Base-by-base conservation (phyloP, 2,888 invertebrate species). In the Argyresthia goedartella region DNA sequence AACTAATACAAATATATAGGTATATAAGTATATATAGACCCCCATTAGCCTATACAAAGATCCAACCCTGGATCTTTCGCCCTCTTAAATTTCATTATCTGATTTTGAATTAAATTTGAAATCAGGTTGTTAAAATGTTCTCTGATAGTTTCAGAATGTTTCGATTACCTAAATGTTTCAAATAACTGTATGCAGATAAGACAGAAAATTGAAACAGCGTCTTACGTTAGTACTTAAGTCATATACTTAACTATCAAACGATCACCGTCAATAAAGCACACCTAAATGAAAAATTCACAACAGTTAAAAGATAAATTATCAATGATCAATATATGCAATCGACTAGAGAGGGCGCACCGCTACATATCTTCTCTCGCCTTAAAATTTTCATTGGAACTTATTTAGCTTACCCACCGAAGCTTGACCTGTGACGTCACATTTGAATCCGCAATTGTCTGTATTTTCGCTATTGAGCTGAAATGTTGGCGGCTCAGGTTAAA, bases 371-470 rank as follows among this genome's bases (percentile, higher is more conserved):
- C 65, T 34, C 13, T 36, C 71, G 65, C 64, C 70, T 74, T 81
- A 69, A 82, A 82, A 81, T 65, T 81, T 82, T 84, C 71, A 84
- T 81, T 69, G 71, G 71, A 72, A 71, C 77, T 76, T 75, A 72
- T 72, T 75, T 64, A 65, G 49, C 56, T 54, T 51, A 57, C 53
- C 79, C 73, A 76, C 44, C 59, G 48, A 59, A 53, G 33, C 33
- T 52, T 53, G 78, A 71, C 45, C 56, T 52, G 61, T 11, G 50
- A 34, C 16, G 49, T 57, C 54, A 55, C 61, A 63, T 59, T 54
- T 15, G 51, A 6, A 9, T 57, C 52, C 56, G 50, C 34, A 41
- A 44, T 7, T 7, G 36, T 7, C 52, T 41, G 47, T 47, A 47
- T 16, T 49, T 54, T 45, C 39, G 39, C 39, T n/a, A 39, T 9